Evolutionary conservation across 2,888 invertebrate species (phyloP), one percentile per base, ranked within the genome.

Genomic region (Dorcus parallelipipedus): DNA sequence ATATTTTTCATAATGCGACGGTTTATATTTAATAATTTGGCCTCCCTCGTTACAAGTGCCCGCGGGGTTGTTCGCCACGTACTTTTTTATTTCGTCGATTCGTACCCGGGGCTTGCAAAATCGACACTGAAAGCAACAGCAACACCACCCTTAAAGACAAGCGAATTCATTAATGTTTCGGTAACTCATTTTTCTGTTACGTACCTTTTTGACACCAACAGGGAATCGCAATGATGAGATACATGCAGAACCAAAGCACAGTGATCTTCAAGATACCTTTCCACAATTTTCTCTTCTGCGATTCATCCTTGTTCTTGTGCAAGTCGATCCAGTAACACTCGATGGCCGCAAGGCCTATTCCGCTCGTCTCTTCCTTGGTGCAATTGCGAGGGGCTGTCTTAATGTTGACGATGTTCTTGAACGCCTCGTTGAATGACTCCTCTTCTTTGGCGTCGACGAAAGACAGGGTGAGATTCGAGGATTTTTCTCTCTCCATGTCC

Each of bases 131-230:
- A 74, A 82, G 64, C 81, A 82, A 59, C 82, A 83, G 56, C 83
- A 87, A 64, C 86, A 86, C 84, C 86, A 85, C 55, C 86, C 86
- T 86, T 59, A 53, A 14, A 50, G 55, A 33, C 39, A 49, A 43
- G 26, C 6, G 10, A 49, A 10, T n/a, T 39, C 20, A 49, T 49
- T 51, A 51, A 48, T 33, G 38, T 14, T 23, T 20, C 5, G 17
- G 9, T 26, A 6, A 9, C 10, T 7, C 9, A 41, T 33, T 38
- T 20, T 10, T 38, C 8, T 14, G 33, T 20, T 23, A 9, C 9
- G 5, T 68, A 79, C 82, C 83, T 73, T 74, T 78, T 52, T 79
- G 78, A 66, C 81, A 82, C 82, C 82, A 83, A 51, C 77, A 77
- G 1, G 80, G 80, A 50, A 82, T 71, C 4, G 80, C 82, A 53